These are phyloP conservation scores for Eleginops maclovinus DNA, from an alignment of 2,113 vertebrate genomes.

Conservation along the genomic window DNA sequence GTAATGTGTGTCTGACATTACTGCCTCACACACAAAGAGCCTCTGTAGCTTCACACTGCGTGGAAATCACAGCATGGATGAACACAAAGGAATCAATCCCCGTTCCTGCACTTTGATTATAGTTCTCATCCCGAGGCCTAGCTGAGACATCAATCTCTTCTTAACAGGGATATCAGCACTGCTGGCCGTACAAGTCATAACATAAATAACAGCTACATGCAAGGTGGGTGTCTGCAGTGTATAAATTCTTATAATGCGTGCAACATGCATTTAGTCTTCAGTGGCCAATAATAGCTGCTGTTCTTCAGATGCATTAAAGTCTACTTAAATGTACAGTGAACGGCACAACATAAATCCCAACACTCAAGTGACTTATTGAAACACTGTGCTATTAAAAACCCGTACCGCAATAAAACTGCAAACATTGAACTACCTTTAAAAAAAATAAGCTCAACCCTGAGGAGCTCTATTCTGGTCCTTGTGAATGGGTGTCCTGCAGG, in stretches of 20 bases:
- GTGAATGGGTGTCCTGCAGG: conserved; percentile 38
- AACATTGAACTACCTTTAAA: not conserved
- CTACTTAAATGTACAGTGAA: conserved; percentile 28
- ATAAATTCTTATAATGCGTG: conserved; percentile 24
- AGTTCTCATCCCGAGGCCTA: conserved; percentile 39
- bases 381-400: not conserved
- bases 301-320: conserved; percentile 24
- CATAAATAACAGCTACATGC: conserved; percentile 55
- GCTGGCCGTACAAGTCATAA: conserved; percentile 20
- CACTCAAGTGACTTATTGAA: conserved; percentile 23
- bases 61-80: conserved; percentile 55
- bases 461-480: conserved; percentile 13
- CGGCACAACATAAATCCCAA: conserved; percentile 28
- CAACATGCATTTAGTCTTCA: conserved; percentile 30
- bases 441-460: not conserved
- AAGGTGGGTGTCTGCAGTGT: conserved; percentile 1
- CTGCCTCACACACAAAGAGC: conserved; percentile 49
- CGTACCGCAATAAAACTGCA: conserved; percentile 28
- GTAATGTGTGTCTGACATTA: conserved; percentile 21
- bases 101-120: conserved; percentile 57
- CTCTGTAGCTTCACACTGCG: conserved; percentile 19
- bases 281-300: conserved; percentile 22
- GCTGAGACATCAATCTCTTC: conserved; percentile 42
- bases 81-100: conserved; percentile 57
- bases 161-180: conserved; percentile 45